Conservation (phyloP, 2,113 vertebrate species). For the Chauna torquata region DNA sequence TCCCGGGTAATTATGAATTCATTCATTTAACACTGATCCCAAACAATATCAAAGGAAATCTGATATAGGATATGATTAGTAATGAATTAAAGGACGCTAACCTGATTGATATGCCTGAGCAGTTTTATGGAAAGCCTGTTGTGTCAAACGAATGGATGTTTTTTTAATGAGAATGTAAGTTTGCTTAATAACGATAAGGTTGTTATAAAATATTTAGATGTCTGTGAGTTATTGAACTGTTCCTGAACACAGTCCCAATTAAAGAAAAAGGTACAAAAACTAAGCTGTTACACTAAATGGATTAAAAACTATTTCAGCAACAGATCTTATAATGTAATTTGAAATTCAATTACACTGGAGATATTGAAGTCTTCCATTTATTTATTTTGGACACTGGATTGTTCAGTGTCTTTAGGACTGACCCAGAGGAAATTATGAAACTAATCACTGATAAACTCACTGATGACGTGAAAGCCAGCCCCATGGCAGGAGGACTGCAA, state of each 20-base stretch:
- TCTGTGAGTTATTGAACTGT: slow-evolving; percentile 60
- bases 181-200: slow-evolving; percentile 64
- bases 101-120: slow-evolving; percentile 42
- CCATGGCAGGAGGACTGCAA: neutral
- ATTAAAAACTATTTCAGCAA: slow-evolving; percentile 60
- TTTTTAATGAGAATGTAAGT: slow-evolving; percentile 51
- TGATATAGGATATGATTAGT: slow-evolving; percentile 35
- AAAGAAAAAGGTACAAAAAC: slow-evolving; percentile 50
- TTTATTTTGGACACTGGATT: slow-evolving; percentile 27
- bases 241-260: slow-evolving; percentile 47
- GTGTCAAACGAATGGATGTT: slow-evolving; percentile 51
- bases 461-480: slow-evolving; percentile 7
- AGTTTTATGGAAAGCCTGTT: slow-evolving; percentile 56
- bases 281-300: slow-evolving; percentile 54
- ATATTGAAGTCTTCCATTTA: slow-evolving; percentile 33
- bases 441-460: slow-evolving; percentile 1
- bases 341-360: slow-evolving; percentile 48
- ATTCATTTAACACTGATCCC: slow-evolving; percentile 34
- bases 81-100: slow-evolving; percentile 48
- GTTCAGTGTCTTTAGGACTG: slow-evolving; percentile 27
- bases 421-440: slow-evolving; percentile 57
- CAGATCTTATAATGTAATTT: slow-evolving; percentile 45
- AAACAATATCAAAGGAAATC: slow-evolving; percentile 32
- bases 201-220: slow-evolving; percentile 62
- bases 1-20: slow-evolving; percentile 19